Evolutionary conservation across 30 jellyfish, hydroid and myxozoan genomes (phyloP).

Genomic region (Aurelia sp.): DNA sequence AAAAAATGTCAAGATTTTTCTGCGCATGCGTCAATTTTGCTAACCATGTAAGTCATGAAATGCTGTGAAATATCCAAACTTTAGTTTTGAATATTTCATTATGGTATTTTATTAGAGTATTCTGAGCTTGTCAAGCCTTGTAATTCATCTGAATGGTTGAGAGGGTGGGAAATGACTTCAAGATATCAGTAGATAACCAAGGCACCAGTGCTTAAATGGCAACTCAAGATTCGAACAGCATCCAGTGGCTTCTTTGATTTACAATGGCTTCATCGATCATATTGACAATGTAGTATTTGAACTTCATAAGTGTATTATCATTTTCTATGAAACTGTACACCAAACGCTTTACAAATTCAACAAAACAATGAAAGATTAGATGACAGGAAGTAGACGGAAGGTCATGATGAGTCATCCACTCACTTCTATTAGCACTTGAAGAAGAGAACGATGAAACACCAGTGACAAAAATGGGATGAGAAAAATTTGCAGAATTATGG

Average conservation of each 20-base stretch:
- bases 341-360: conserved; percentile 9
- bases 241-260: conserved; percentile 31
- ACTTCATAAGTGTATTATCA: conserved; percentile 11
- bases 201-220: not conserved
- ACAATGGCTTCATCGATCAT: conserved; percentile 17
- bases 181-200: not conserved
- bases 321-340: conserved; percentile 11
- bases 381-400: too few relatives aligned
- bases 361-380: conserved; percentile 5
- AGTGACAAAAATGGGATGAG: too few relatives aligned
- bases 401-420: too few relatives aligned
- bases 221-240: conserved; percentile 12
- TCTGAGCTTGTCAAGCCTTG: conserved; percentile 1
- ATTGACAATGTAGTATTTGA: conserved; percentile 11
- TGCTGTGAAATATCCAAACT: too few relatives aligned
- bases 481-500: too few relatives aligned
- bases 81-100: too few relatives aligned
- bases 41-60: too few relatives aligned
- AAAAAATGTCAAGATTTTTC: too few relatives aligned
- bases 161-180: conserved; percentile 9
- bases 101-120: not conserved
- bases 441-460: too few relatives aligned
- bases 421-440: too few relatives aligned
- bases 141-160: not conserved
- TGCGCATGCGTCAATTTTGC: too few relatives aligned